Evolutionary conservation across 2,888 invertebrate genomes (phyloP).

Genomic region (Drosophila gaucha): DNA sequence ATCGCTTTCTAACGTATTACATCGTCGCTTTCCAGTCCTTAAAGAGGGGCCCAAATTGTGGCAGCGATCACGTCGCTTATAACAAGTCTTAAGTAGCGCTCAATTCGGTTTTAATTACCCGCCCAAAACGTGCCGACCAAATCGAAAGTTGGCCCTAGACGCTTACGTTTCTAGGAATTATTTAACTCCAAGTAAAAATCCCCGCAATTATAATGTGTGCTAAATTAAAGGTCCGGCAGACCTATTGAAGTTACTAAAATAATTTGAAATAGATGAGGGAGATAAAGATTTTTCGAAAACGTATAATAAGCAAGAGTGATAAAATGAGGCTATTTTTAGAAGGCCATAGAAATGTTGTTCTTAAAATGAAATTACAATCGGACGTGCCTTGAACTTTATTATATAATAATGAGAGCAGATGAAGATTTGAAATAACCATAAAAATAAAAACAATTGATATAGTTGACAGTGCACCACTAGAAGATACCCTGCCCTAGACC

Average conservation of each 20-base stretch:
- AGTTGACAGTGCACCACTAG: not conserved
- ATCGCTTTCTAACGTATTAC: constrained; percentile 51
- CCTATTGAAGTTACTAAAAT: not conserved
- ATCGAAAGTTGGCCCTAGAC: constrained; percentile 31
- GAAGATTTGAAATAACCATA: not conserved
- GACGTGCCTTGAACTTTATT: constrained; percentile 12
- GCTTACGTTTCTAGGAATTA: constrained; percentile 21
- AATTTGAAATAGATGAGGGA: not conserved
- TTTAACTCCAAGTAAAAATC: not conserved
- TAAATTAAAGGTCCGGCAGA: not conserved
- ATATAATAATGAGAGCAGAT: not conserved
- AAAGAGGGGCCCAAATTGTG: constrained; percentile 4
- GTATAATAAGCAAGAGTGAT: constrained; percentile 1
- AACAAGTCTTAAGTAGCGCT: constrained; percentile 31
- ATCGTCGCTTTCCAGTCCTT: constrained; percentile 37
- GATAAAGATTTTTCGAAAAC: not conserved
- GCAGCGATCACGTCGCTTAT: constrained; percentile 33
- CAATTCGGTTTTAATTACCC: constrained; percentile 49
- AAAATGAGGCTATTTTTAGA: constrained; percentile 2
- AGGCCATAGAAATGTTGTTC: constrained; percentile 3
- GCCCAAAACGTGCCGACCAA: constrained; percentile 31
- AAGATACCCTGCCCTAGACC: no score
- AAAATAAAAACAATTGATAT: not conserved
- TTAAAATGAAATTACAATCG: not conserved
- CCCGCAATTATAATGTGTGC: no score